Conservation (phyloP, 2,888 invertebrate species). For the Hirtodrosophila trivittata region DNA sequence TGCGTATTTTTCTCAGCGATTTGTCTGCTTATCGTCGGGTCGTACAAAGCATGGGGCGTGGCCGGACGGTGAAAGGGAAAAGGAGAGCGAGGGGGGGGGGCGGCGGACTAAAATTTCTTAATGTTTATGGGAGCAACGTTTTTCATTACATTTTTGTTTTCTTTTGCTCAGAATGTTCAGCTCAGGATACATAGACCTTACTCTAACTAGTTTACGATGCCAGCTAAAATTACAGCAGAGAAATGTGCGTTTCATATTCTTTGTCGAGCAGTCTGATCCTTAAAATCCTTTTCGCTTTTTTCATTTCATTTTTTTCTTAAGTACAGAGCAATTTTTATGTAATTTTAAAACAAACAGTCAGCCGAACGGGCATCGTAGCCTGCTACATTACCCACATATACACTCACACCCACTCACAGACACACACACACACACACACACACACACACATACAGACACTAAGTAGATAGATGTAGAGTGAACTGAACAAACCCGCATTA, state of each 20-base stretch:
- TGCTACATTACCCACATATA: constrained; percentile 67
- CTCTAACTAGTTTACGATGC: constrained; percentile 76
- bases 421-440: constrained; percentile 43
- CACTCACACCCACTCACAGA: constrained; percentile 12
- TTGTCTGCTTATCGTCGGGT: constrained; percentile 82
- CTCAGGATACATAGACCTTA: constrained; percentile 49
- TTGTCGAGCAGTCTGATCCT: constrained; percentile 34
- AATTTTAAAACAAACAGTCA: constrained; percentile 77
- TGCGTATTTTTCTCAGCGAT: constrained; percentile 84
- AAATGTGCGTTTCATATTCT: constrained; percentile 71
- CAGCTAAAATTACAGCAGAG: constrained; percentile 65
- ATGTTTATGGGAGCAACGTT: constrained; percentile 78
- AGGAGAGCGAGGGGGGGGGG: not conserved
- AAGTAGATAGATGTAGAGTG: constrained; percentile 6
- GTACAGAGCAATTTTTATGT: constrained; percentile 72
- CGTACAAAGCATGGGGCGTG: constrained; percentile 30
- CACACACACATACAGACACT: not conserved
- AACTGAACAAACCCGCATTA: constrained; percentile 72
- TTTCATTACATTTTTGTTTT: constrained; percentile 75
- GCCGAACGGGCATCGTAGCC: constrained; percentile 31
- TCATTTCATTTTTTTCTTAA: constrained; percentile 42
- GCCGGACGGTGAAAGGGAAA: not conserved
- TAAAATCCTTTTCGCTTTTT: constrained; percentile 46
- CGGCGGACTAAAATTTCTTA: constrained; percentile 67
- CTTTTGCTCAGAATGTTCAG: constrained; percentile 11